Evolutionary conservation across 2,888 invertebrate genomes (phyloP).

Genomic region (Synergus japonicus): DNA sequence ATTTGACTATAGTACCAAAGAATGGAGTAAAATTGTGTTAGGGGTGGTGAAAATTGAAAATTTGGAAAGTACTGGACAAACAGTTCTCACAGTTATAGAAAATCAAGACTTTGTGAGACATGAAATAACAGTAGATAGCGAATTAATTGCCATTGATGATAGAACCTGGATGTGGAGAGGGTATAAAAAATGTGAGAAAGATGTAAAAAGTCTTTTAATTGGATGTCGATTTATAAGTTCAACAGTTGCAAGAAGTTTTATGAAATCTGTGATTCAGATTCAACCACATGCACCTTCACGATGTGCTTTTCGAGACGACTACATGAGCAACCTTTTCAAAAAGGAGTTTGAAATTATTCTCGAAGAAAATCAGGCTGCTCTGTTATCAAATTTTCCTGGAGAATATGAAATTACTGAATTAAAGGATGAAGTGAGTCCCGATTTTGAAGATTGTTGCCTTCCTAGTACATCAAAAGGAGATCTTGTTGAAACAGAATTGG

Average conservation of each 20-base stretch:
- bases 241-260: background rate
- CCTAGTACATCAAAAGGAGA: constrained; percentile 11
- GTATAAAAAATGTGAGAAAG: constrained; percentile 3
- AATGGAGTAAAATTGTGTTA: constrained; percentile 1
- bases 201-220: background rate
- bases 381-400: constrained; percentile 18
- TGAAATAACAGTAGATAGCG: background rate
- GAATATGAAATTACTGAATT: constrained; percentile 22
- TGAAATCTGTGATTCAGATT: background rate
- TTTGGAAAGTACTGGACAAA: background rate
- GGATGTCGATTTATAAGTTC: constrained; percentile 33
- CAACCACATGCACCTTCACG: background rate
- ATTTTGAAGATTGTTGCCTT: background rate
- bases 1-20: background rate
- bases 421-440: background rate
- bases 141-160: constrained; percentile 12
- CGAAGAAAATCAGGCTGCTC: background rate
- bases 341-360: background rate
- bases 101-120: background rate
- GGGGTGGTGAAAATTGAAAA: constrained; percentile 10
- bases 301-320: constrained; percentile 23
- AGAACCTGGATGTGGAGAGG: constrained; percentile 31
- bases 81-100: constrained; percentile 13
- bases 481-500: background rate
- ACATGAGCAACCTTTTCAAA: background rate